Percentiles rank a stretch among this genome's conserved stretches.
These are phyloP conservation scores for Psettodes erumei DNA, from an alignment of 2,113 vertebrate species.

Conservation along the genomic window DNA sequence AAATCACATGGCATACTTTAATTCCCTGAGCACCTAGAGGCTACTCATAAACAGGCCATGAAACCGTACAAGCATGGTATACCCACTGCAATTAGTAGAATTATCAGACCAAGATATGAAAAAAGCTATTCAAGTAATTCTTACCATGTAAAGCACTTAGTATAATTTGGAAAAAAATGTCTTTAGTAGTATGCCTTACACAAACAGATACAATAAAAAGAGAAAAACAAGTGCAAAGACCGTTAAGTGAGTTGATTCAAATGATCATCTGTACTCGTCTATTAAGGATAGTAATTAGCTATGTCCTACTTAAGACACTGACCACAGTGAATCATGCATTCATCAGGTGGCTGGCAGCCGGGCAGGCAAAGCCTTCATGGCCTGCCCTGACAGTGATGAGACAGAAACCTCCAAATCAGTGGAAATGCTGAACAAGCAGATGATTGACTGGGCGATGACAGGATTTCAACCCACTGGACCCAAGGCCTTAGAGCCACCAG, in stretches of 20 bases:
- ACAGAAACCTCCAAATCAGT: slow-evolving; percentile 92
- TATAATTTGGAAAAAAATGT: too few relatives aligned
- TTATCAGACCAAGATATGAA: too few relatives aligned
- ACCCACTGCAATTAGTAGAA: too few relatives aligned
- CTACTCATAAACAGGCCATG: neutral
- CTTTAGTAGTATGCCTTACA: too few relatives aligned
- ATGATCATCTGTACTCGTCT: too few relatives aligned
- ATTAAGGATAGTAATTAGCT: neutral
- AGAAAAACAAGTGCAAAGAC: too few relatives aligned
- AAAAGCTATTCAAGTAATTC: too few relatives aligned
- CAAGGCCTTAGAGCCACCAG: slow-evolving; percentile 94
- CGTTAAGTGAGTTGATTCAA: too few relatives aligned
- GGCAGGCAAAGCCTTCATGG: slow-evolving; percentile 90
- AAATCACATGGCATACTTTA: neutral
- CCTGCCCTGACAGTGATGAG: slow-evolving; percentile 90
- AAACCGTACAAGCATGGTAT: too few relatives aligned
- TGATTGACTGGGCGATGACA: slow-evolving; percentile 95
- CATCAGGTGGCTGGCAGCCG: slow-evolving; percentile 91
- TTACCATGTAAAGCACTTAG: too few relatives aligned
- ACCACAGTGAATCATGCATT: neutral
- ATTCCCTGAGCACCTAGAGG: neutral
- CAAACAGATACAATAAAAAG: too few relatives aligned
- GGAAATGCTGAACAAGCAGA: slow-evolving; percentile 96
- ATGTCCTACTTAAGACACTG: neutral
- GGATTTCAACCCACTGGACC: slow-evolving; percentile 95